Evolutionary conservation across 2,888 invertebrate species (phyloP), one percentile per base, ranked within the genome.

Genomic region (Taenaris catops): DNA sequence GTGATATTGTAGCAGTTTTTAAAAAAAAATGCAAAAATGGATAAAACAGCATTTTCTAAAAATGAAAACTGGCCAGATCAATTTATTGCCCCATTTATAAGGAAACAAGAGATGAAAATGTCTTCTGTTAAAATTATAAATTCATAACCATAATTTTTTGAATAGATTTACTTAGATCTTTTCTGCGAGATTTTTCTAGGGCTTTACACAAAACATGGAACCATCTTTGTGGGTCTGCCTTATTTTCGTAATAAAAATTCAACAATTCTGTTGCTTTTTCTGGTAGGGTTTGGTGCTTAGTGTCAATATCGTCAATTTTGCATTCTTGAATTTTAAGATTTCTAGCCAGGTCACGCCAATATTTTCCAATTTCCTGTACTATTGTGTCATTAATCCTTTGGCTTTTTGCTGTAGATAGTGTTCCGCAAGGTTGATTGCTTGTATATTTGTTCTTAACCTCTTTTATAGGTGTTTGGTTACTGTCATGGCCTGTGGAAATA

Each of bases 141-240:
- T 78, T 78, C 79, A 76, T 83, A 25, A 64, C 48, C 59, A 79
- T 68, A 34, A 81, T 71, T 44, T 71, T 63, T 48, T 73, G 68
- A 6, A 84, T 41, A 24, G 56, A 51, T 44, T 50, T 60, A n/a
- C 63, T 65, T 12, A 86, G 46, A 43, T 83, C 80, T 48, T 57
- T 75, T 41, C 84, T 67, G 7, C 73, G 55, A 27, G 63, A 48
- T 48, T 52, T 63, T 48, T 83, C 81, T 36, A 86, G 57, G 16
- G 80, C 79, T 35, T 78, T 63, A 52, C 79, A 76, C 1, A 86
- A 54, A 5, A 55, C 52, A 41, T 69, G 68, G 47, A 75, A 78
- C 79, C 84, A 83, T 41, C 54, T 71, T 31, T 78, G 66, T 26
- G 60, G 63, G 39, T 86, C 74, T 19, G 69, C 67, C 35, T 45